These are phyloP conservation scores for Etia nguti DNA, from an alignment of 2,113 vertebrate genomes.

Conservation along the genomic window DNA sequence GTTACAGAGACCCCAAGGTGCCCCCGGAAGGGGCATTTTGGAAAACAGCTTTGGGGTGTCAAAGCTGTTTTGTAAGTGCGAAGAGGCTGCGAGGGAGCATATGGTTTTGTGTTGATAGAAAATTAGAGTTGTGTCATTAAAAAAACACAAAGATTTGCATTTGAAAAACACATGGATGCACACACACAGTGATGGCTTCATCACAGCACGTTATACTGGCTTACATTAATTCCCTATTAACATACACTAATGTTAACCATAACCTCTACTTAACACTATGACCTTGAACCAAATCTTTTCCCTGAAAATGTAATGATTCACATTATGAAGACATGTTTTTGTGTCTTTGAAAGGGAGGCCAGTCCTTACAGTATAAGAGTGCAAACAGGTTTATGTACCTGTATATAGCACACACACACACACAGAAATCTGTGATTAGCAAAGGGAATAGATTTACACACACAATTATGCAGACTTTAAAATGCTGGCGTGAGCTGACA, in stretches of 20 bases:
- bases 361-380: background rate
- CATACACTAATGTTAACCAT: background rate
- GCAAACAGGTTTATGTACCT: too few relatives aligned
- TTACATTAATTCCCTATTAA: fast-evolving
- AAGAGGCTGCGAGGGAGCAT: background rate
- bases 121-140: background rate
- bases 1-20: background rate
- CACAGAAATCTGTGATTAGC: background rate
- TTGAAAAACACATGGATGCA: background rate
- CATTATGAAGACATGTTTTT: background rate
- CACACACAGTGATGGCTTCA: background rate
- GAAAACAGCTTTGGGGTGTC: background rate
- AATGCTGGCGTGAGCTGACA: constrained; percentile 6
- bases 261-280: background rate
- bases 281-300: background rate
- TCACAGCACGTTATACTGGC: background rate
- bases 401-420: background rate
- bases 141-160: background rate
- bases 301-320: background rate
- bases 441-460: background rate
- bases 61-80: background rate
- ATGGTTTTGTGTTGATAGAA: background rate
- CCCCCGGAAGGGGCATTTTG: background rate
- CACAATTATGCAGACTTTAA: background rate
- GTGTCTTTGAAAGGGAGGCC: background rate